Evolutionary conservation across 2,888 invertebrate genomes (phyloP), one percentile per base, ranked within the genome.

Genomic region (Ypsolopha scabrella): DNA sequence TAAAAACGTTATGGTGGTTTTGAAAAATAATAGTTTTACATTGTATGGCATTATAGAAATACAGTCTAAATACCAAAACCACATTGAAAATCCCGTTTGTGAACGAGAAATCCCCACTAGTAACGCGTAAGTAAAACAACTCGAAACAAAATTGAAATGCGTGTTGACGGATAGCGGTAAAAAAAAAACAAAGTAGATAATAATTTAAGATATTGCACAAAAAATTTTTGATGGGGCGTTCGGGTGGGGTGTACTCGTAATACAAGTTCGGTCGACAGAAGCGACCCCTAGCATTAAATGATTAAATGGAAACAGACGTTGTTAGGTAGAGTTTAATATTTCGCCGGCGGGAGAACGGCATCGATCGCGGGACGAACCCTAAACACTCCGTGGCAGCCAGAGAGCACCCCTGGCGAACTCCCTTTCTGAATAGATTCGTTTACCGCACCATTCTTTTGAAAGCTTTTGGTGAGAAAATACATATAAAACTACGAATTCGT

Each of bases 281-380:
- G 24, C 24, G 24, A 9, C 43, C 43, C 43, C 24, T 14, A 43
- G 14, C 43, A 43, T 24, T 13, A 24, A 61, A 59, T 60, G 63
- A 68, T 70, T 64, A 62, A 63, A 68, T 64, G 65, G 63, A 65
- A 71, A 63, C 63, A 67, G 65, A 64, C 68, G 62, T 57, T 69
- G 69, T 64, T 72, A 67, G 70, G 67, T 67, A 66, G 72, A 68
- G 74, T 71, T 75, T 75, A 70, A 67, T 70, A 62, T 63, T 68
- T 69, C 65, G 70, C 65, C 70, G 66, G 72, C 70, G 66, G 72
- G 68, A 74, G 72, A 67, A 64, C 71, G 67, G 75, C 73, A 83
- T 82, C 83, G 85, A 85, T 85, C 81, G 82, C 70, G 67, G 77
- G 77, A 76, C 75, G 75, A 80, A 75, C 82, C 82, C 82, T 74